Conservation (phyloP, 37 sponge, comb jelly and placozoan species). For the Haliclona indistincta region DNA sequence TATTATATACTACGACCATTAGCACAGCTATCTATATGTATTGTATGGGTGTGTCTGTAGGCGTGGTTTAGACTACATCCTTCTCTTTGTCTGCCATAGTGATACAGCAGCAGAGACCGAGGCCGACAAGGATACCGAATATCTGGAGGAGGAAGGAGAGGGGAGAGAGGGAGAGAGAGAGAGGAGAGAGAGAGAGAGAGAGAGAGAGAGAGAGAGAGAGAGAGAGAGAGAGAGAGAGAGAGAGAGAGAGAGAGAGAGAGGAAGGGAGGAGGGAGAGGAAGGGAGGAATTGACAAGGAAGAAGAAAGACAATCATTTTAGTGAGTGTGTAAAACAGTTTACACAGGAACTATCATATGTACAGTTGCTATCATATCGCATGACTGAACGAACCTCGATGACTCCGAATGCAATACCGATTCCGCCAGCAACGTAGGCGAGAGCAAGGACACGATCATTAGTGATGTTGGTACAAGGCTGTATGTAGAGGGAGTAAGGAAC, state of each 20-base stretch:
- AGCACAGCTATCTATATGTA: no score
- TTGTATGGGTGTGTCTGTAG: no score
- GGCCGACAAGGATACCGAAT: conserved; percentile 25
- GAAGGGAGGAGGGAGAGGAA: not conserved
- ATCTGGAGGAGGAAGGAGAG: conserved; percentile 10
- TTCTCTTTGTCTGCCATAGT: not conserved
- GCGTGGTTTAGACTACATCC: conserved; percentile 24
- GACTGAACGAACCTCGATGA: conserved; percentile 24
- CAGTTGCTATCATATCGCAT: no score
- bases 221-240: conserved; percentile 1
- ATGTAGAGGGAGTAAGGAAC: no score
- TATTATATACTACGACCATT: no score
- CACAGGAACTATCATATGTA: no score
- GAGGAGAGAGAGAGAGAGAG: conserved; percentile 12
- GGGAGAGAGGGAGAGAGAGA: not conserved
- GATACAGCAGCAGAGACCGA: conserved; percentile 33
- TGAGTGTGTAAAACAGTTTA: no score
- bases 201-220: not conserved
- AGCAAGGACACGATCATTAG: conserved; percentile 3
- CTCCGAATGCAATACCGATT: conserved; percentile 23
- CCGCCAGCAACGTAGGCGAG: not conserved
- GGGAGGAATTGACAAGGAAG: not conserved
- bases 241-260: not conserved
- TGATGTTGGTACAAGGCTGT: no score
- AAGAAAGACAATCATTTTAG: no score